These are phyloP conservation scores for Melanotaenia duboulayi DNA, from an alignment of 2,113 vertebrate genomes.

Conservation along the genomic window DNA sequence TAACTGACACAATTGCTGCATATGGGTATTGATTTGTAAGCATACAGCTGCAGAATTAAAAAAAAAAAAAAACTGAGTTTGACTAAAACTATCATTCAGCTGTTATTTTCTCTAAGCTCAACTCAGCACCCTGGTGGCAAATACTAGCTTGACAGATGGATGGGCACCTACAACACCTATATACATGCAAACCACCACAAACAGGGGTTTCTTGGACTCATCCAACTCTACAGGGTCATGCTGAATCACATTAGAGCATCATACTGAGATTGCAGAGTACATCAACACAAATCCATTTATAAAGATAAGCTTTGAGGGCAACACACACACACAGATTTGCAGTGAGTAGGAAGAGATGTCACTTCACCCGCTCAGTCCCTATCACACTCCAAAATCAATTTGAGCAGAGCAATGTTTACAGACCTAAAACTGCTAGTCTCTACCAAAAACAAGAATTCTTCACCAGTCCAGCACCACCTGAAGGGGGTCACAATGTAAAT, in stretches of 20 bases:
- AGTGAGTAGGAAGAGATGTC: conserved; percentile 37
- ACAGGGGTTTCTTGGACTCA: conserved; percentile 14
- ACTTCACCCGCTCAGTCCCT: conserved; percentile 19
- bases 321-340: conserved; percentile 9
- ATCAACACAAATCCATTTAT: conserved; percentile 73
- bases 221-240: conserved; percentile 39
- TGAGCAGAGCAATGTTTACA: conserved; percentile 26
- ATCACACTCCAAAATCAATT: conserved; percentile 34
- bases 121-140: conserved; percentile 31
- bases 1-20: no score
- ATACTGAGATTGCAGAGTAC: conserved; percentile 55
- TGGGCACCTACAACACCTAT: conserved; percentile 7
- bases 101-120: conserved; percentile 25
- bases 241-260: conserved; percentile 73
- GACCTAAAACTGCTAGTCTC: conserved; percentile 33
- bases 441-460: conserved; percentile 16
- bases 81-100: conserved; percentile 16
- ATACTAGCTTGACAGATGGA: conserved; percentile 24
- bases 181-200: conserved; percentile 12
- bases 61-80: no score
- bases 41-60: conserved; percentile 3
- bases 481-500: background rate
- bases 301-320: conserved; percentile 65
- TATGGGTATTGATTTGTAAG: no score
- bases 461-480: conserved; percentile 3